phyloP scores from a whole-genome alignment of 2,888 invertebrate genomes.

The Hemicrepidius hirtus region DNA sequence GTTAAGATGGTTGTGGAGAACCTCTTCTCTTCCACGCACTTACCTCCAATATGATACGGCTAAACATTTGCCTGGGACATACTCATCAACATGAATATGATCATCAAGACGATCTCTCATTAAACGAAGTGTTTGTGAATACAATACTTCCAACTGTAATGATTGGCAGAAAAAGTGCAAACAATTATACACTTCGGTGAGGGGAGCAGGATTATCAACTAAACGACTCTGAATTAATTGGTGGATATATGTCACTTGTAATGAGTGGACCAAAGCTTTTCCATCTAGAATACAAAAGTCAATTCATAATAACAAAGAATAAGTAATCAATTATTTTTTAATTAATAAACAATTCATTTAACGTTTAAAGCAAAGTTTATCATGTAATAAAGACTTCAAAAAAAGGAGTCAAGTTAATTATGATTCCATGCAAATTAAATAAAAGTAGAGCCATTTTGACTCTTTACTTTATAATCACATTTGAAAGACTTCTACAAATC shows the following conservation, averaged over 20 bases:
- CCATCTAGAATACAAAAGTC: slow-evolving; percentile 80
- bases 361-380: neutral
- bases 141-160: slow-evolving; percentile 92
- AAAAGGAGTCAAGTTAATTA: too few relatives aligned
- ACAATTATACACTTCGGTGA: slow-evolving; percentile 88
- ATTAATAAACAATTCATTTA: neutral
- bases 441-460: too few relatives aligned
- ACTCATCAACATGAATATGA: slow-evolving; percentile 93
- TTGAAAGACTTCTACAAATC: too few relatives aligned
- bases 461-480: too few relatives aligned
- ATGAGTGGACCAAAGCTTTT: slow-evolving; percentile 93
- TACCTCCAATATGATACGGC: slow-evolving; percentile 97
- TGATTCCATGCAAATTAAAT: too few relatives aligned
- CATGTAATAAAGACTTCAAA: too few relatives aligned
- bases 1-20: too few relatives aligned
- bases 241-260: slow-evolving; percentile 95
- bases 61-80: slow-evolving; percentile 90
- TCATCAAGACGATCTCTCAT: slow-evolving; percentile 92
- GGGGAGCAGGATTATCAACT: slow-evolving; percentile 85
- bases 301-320: too few relatives aligned
- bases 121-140: slow-evolving; percentile 91
- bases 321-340: neutral
- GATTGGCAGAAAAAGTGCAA: slow-evolving; percentile 96
- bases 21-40: neutral
- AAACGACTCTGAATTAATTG: slow-evolving; percentile 94